Evolutionary conservation across 1,140 invertebrate species (phyloP).

Genomic region (Temnothorax longispinosus): DNA sequence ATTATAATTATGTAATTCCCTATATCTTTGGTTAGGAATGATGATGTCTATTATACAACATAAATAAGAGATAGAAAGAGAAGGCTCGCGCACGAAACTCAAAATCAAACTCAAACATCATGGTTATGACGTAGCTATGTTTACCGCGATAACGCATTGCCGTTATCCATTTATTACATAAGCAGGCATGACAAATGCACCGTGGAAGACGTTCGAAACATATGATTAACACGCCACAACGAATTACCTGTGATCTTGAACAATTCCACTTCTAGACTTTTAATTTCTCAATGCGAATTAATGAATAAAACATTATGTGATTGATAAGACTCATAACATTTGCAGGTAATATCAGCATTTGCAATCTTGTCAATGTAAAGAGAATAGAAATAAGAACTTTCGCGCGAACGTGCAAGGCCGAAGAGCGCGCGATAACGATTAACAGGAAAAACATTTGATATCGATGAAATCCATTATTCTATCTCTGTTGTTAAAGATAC

Average conservation of each 20-base stretch:
- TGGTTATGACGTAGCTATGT: slow-evolving; percentile 7
- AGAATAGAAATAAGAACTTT: neutral
- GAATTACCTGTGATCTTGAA: slow-evolving; percentile 4
- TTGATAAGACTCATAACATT: neutral
- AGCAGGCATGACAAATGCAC: neutral
- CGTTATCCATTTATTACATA: slow-evolving; percentile 41
- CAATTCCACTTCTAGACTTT: neutral
- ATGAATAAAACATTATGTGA: neutral
- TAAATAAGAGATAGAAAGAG: neutral
- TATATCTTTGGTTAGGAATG: neutral
- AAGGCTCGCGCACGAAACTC: neutral
- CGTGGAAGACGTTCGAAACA: neutral
- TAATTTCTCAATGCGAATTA: neutral
- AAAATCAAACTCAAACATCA: neutral
- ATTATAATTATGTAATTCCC: neutral
- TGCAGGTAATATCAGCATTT: neutral
- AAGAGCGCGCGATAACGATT: neutral
- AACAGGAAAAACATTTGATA: slow-evolving; percentile 46
- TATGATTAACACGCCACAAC: slow-evolving; percentile 4
- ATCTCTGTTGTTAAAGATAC: neutral
- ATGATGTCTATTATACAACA: neutral
- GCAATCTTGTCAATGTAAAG: neutral
- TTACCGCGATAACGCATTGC: neutral
- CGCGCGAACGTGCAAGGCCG: neutral
- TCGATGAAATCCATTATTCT: slow-evolving; percentile 16